A percentile compares a stretch with the other conserved stretches of the same genome.
These are phyloP conservation scores for Bruchidius siliquastri DNA, from an alignment of 2,888 invertebrate genomes.

Conservation along the genomic window DNA sequence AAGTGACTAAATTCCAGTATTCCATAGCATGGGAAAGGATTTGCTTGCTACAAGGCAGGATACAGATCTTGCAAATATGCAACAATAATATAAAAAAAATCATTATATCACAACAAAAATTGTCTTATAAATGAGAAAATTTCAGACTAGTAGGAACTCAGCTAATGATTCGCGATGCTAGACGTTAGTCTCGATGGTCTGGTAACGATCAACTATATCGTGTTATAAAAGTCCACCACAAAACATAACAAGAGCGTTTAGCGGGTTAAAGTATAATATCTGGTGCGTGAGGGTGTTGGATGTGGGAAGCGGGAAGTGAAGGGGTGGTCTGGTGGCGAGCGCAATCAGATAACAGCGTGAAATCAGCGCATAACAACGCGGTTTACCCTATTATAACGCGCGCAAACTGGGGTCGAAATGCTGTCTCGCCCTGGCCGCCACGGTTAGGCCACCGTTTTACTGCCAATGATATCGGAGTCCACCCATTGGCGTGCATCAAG, in stretches of 20 bases:
- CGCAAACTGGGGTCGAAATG: conserved; percentile 11
- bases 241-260: not conserved
- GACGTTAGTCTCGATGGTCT: no score
- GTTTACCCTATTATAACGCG: conserved; percentile 47
- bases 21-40: no score
- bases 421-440: conserved; percentile 12
- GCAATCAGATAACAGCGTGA: conserved; percentile 47
- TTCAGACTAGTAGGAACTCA: no score
- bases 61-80: no score
- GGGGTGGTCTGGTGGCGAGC: conserved; percentile 24
- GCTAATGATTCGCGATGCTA: no score
- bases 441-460: conserved; percentile 10
- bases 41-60: no score
- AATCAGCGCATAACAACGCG: conserved; percentile 50
- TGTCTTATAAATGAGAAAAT: no score
- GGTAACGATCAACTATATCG: no score
- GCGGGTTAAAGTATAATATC: not conserved
- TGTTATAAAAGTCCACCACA: not conserved
- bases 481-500: not conserved
- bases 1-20: no score
- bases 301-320: not conserved
- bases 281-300: not conserved
- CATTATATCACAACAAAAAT: no score
- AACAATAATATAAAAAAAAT: no score
- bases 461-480: conserved; percentile 5